Evolutionary conservation across 2,797 vertebrate genomes (phyloP), one percentile per base, ranked within the genome.

Genomic region (Lepidocolaptes lacrymiger): DNA sequence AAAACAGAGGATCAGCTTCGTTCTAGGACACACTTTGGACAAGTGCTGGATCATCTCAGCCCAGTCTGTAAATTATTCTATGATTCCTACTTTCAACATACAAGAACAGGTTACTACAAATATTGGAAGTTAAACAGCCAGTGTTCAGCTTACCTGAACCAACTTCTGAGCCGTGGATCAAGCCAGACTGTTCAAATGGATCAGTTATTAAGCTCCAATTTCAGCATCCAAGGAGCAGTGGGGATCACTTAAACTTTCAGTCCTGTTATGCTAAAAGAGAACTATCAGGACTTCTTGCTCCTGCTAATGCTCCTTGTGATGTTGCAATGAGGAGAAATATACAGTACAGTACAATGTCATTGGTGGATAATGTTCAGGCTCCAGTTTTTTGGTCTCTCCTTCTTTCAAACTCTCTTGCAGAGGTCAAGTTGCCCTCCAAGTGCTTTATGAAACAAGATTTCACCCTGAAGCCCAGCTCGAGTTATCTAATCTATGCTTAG

Each of bases 341-440:
- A 58, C 23, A 68, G 12, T 37, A 28, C 12, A 32, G 39, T 22
- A 67, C 54, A 41, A 34, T 20, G 12, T 12, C 85, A 71, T 2
- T 69, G 49, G 30, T 43, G 83, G 54, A 58, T 51, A 48, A 36
- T 18, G 2, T 34, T 74, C 36, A 78, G 34, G 32, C 17, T 44
- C 24, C 26, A 30, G 12, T 5, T 51, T 58, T 32, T 27, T 36
- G 36, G 12, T 48, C 20, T 18, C 13, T 46, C 26, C 28, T 21
- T 11, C 46, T 23, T 73, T 48, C 39, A 49, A 48, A 37, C 26
- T 76, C 37, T 6, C 52, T 91, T 80, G 22, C 43, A 49, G 22
- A 73, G 63, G 72, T 92, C 92, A 85, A 52, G 41, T 24, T 88
- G 76, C 91, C 86, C 89, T 92, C 84, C 64, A 48, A 54, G 48